Conservation (phyloP, 2,113 vertebrate species). For the Bombycilla garrulus region DNA sequence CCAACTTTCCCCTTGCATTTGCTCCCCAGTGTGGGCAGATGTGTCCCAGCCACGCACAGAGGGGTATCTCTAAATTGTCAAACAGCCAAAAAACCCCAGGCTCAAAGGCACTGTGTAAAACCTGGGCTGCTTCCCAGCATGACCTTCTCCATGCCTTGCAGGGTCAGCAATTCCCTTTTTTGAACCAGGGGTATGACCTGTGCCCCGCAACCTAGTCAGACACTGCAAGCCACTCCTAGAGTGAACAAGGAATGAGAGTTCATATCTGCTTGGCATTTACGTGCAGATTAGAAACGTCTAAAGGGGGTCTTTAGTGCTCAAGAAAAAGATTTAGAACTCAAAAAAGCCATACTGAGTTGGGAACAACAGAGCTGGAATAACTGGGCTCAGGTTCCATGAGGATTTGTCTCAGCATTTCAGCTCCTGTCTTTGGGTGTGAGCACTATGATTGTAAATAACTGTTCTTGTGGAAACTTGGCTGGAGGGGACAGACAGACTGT, state of each 20-base stretch:
- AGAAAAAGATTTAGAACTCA: not conserved
- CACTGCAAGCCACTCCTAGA: not conserved
- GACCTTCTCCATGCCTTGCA: not conserved
- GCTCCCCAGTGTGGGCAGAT: not conserved
- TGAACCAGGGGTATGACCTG: not conserved
- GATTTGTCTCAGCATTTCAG: not conserved
- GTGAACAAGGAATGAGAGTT: not conserved
- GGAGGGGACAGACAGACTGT: not conserved
- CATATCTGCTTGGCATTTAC: not conserved
- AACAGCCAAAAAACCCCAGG: not conserved
- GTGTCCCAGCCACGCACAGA: not conserved
- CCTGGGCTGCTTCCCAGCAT: not conserved
- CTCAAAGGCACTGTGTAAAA: not conserved
- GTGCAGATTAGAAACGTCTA: not conserved
- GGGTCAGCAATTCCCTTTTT: not conserved
- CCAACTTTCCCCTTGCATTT: not conserved
- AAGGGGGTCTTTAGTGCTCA: not conserved
- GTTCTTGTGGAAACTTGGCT: constrained; percentile 26
- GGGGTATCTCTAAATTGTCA: not conserved
- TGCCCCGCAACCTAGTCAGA: not conserved
- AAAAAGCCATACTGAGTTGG: not conserved
- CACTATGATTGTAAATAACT: not conserved
- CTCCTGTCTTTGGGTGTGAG: not conserved
- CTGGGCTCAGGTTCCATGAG: not conserved
- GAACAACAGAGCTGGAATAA: not conserved